Evolutionary conservation across 2,113 vertebrate species (phyloP).

Genomic region (Rhineura floridana): DNA sequence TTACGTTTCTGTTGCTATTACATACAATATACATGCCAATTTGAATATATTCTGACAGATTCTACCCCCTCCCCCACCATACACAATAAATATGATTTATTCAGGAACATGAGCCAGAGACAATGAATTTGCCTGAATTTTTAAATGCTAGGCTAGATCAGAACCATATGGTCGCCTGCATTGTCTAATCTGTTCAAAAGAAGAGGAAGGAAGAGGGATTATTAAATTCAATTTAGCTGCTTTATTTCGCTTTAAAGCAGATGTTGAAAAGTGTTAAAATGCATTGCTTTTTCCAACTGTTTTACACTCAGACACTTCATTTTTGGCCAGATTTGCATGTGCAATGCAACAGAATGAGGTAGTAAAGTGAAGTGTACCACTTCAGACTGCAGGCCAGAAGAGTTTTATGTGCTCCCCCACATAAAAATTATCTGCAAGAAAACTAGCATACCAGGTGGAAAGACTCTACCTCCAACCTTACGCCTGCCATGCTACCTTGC

Average conservation of each 20-base stretch:
- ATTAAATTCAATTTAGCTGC: slow-evolving; percentile 69
- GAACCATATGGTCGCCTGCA: slow-evolving; percentile 65
- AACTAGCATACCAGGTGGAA: background rate
- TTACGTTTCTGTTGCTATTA: slow-evolving; percentile 43
- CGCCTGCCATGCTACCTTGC: background rate
- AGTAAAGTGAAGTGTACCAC: background rate
- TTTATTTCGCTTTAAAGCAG: slow-evolving; percentile 69
- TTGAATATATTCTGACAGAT: slow-evolving; percentile 60
- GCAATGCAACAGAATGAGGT: background rate
- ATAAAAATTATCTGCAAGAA: background rate
- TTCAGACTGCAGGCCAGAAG: background rate
- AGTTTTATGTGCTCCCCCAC: background rate
- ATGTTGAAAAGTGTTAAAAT: slow-evolving; percentile 65
- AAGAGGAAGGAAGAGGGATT: slow-evolving; percentile 70
- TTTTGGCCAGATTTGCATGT: background rate
- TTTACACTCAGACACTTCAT: slow-evolving; percentile 57
- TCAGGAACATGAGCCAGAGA: slow-evolving; percentile 64
- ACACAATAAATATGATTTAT: slow-evolving; percentile 60
- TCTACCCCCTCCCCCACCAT: slow-evolving; percentile 14
- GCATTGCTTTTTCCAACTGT: slow-evolving; percentile 43
- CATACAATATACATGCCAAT: slow-evolving; percentile 46
- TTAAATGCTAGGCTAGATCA: slow-evolving; percentile 69
- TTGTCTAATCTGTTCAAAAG: slow-evolving; percentile 65
- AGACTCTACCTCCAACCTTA: background rate
- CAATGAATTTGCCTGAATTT: slow-evolving; percentile 70